Base-by-base conservation (phyloP, 64 coral and sea anemone genomes). In the Trachythela sp. region DNA sequence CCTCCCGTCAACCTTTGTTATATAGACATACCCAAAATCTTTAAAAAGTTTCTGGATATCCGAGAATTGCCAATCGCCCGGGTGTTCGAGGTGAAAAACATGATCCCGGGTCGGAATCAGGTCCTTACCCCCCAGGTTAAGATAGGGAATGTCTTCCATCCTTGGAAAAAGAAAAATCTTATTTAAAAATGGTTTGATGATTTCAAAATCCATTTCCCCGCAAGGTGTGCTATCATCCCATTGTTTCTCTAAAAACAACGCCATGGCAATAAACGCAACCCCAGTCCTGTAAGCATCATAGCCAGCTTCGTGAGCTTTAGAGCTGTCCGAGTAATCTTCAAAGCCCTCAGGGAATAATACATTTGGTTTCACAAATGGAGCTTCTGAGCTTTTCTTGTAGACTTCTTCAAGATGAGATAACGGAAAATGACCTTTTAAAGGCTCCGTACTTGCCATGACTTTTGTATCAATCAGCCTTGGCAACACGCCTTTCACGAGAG, bases 281-380 rank as follows among this genome's bases (percentile, higher is more conserved):
- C 96, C 96, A 64, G 96, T 99, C 54, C 94, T 88, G 72, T 91
- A 99, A 9, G 96, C 91, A 94, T 99, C 96, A 87, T 94, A 99
- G 36, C 85, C 96, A 45, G 96, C 96, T 83, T 99, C 96, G 48
- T 99, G 96, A 91, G 91, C 18, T 89, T 99, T 90, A 89, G 93
- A n/a, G 41, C 20, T 85, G 17, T 89, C 85, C 7, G 30, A 32
- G 45, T 99, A 94, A 39, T 40, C 34, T 49, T 72, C 39, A 26
- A 92, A 99, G 13, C 85, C 89, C 59, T 93, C 30, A 45, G 91
- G 91, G 41, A 93, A 37, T 38, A 77, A 14, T 29, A 94, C 91
- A 48, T 36, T 84, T 68, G 91, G 86, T 32, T 86, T 94, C 33
- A 54, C 83, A 39, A 99, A 99, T 83, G 96, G 96, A 29, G 84